phyloP scores from a whole-genome alignment of 37 sponge, comb jelly and placozoan genomes.

The Mnemiopsis leidyi region DNA sequence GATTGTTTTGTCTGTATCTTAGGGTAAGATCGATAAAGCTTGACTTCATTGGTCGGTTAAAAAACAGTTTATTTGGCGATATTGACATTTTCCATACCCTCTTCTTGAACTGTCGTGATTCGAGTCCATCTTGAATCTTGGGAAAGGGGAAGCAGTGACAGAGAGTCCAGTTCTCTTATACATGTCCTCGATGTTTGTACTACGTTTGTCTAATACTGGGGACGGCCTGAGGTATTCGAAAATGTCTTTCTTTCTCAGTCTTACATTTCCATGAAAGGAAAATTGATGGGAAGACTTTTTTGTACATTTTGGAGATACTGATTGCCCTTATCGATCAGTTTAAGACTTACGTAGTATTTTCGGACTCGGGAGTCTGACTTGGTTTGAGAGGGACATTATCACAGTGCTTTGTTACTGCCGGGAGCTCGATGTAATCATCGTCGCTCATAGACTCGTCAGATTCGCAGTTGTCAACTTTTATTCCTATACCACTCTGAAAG shows the following conservation, averaged over 20 bases:
- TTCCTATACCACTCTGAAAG: constrained; percentile 17
- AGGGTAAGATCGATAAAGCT: no score
- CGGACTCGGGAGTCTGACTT: background rate
- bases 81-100: no score
- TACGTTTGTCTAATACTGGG: background rate
- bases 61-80: no score
- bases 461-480: constrained; percentile 16
- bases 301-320: no score
- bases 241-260: no score
- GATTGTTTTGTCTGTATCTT: no score
- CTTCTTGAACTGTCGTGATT: background rate
- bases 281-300: no score
- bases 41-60: no score
- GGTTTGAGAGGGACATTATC: constrained; percentile 13
- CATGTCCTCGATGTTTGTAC: background rate
- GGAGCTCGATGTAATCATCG: constrained; percentile 25
- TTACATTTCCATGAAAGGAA: no score
- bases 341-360: background rate
- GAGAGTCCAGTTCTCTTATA: constrained; percentile 11
- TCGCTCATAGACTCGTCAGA: background rate
- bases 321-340: no score
- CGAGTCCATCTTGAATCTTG: background rate
- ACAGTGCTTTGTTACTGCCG: constrained; percentile 10
- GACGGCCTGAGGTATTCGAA: constrained; percentile 21
- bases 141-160: background rate